phyloP scores from a whole-genome alignment of 2,113 vertebrate genomes.

The Gallinago undulata region DNA sequence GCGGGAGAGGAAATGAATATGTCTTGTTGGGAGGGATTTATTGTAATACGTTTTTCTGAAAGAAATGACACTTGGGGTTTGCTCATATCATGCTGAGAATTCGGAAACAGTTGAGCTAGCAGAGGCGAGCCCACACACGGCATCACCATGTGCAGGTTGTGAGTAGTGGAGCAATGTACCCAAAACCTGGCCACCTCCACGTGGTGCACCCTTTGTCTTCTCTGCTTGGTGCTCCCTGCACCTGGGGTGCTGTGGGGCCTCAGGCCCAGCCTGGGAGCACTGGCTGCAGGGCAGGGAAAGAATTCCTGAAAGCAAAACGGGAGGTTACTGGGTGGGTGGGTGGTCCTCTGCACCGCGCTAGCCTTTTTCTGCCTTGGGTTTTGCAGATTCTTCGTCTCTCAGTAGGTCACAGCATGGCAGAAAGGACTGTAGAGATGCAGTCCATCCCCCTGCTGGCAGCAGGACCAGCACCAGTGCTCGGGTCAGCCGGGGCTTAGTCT shows the following conservation, averaged over 20 bases:
- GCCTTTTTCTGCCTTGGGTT: not conserved
- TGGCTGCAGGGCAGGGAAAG: fast-evolving
- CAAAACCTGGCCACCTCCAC: not conserved
- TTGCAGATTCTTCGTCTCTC: not conserved
- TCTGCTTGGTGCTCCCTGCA: not conserved
- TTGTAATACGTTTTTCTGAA: not conserved
- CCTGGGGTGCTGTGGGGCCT: not conserved
- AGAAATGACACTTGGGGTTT: not conserved
- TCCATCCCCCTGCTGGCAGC: not conserved
- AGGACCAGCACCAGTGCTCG: not conserved
- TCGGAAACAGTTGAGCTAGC: not conserved
- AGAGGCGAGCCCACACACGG: not conserved
- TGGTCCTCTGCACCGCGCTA: not conserved
- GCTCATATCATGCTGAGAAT: not conserved
- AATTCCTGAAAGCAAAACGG: not conserved
- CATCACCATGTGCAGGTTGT: fast-evolving
- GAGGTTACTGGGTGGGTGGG: not conserved
- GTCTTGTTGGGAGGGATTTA: not conserved
- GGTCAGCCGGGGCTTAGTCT: not conserved
- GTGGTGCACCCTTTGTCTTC: fast-evolving
- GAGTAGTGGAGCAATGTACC: not conserved
- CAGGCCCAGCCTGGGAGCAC: not conserved
- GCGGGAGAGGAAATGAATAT: not conserved
- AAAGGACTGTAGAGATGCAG: not conserved
- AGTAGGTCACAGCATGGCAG: fast-evolving